Evolutionary conservation across 2,888 invertebrate species (phyloP).

Genomic region (Hirtodrosophila alboralis): DNA sequence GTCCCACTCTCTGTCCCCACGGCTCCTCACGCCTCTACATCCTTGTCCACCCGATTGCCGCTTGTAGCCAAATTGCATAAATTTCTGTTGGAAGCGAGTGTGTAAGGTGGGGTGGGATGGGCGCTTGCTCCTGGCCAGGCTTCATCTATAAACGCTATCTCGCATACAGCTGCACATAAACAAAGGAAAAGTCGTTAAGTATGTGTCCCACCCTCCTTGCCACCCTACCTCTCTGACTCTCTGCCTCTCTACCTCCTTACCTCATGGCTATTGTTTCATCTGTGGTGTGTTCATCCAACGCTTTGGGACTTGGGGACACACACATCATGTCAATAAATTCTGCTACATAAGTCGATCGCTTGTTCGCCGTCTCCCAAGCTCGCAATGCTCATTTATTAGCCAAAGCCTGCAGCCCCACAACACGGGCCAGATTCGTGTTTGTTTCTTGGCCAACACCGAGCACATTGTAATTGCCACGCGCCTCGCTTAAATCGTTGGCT

Average conservation of each 20-base stretch:
- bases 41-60: background rate
- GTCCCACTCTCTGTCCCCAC: slow-evolving; percentile 20
- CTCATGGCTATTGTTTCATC: slow-evolving; percentile 61
- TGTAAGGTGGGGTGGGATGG: background rate
- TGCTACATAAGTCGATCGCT: slow-evolving; percentile 65
- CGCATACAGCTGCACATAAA: slow-evolving; percentile 61
- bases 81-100: slow-evolving; percentile 42
- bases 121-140: slow-evolving; percentile 19
- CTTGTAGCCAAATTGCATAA: slow-evolving; percentile 52
- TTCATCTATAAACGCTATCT: slow-evolving; percentile 66
- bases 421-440: slow-evolving; percentile 8
- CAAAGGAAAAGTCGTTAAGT: slow-evolving; percentile 68
- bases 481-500: slow-evolving; percentile 13
- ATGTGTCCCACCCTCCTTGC: slow-evolving; percentile 32
- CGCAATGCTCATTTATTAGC: slow-evolving; percentile 56
- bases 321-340: slow-evolving; percentile 67
- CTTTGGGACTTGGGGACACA: slow-evolving; percentile 34
- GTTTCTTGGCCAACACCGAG: slow-evolving; percentile 11
- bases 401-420: slow-evolving; percentile 23
- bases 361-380: slow-evolving; percentile 51
- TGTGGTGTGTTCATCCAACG: slow-evolving; percentile 53
- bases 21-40: background rate
- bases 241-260: background rate
- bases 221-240: background rate
- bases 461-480: slow-evolving; percentile 9